A percentile compares a stretch with the other conserved stretches of the same genome.
Evolutionary conservation across 2,797 vertebrate genomes (phyloP).

Genomic region (Emydoidea blandingii): DNA sequence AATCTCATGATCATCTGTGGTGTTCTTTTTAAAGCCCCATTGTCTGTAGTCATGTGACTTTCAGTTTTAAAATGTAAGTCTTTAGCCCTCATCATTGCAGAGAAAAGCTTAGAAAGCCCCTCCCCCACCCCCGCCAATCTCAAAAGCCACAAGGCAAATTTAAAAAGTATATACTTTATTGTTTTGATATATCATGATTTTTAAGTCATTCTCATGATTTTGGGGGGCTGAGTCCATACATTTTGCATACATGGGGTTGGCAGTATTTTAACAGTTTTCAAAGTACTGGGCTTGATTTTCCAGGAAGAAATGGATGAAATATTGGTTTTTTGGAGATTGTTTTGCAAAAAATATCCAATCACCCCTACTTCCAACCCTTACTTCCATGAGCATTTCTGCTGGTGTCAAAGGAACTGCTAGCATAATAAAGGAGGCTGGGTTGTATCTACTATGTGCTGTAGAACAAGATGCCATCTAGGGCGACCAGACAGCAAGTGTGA

Average conservation of each 20-base stretch:
- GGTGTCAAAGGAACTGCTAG: background rate
- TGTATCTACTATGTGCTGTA: no score
- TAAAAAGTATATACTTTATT: background rate
- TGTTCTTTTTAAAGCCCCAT: background rate
- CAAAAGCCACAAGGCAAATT: background rate
- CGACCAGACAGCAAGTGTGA: no score
- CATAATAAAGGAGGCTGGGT: background rate
- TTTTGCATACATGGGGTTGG: background rate
- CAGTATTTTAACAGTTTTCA: background rate
- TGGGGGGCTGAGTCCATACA: background rate
- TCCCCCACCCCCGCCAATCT: background rate
- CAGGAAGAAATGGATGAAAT: background rate
- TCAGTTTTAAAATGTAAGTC: background rate
- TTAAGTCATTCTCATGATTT: background rate
- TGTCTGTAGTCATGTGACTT: background rate
- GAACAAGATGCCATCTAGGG: background rate
- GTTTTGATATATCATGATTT: background rate
- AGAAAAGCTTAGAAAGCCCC: background rate
- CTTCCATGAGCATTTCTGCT: background rate
- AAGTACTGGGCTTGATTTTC: background rate
- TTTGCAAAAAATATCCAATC: background rate
- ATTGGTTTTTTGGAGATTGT: background rate
- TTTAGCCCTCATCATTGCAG: background rate
- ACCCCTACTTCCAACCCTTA: background rate
- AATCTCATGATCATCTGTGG: background rate